Evolutionary conservation across 2,797 vertebrate genomes (phyloP), one percentile per base, ranked within the genome.

Genomic region (Momotus momota): DNA sequence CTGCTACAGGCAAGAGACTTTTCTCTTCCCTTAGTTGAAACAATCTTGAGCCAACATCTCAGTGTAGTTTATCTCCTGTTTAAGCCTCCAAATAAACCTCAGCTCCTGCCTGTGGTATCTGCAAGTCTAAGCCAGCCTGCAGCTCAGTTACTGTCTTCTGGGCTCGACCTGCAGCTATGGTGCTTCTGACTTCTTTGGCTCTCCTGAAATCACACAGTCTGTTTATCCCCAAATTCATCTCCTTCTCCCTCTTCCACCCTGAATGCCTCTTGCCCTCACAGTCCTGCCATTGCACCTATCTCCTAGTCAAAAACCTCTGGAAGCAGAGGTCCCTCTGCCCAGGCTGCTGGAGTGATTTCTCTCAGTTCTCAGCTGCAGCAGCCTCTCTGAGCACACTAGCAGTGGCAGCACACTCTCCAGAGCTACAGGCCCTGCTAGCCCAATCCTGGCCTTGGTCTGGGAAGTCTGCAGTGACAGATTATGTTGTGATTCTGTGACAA

Each of bases 341-440:
- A 8, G 25, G 48, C 48, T 84, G 65, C 29, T 54, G 61, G 41
- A 27, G 58, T 3, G 5, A 38, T 4, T 77, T 41, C 14, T 38
- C 43, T 40, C 0, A 0, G 58, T 14, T 55, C 60, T 41, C 33
- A 18, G 74, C 86, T 81, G 71, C 60, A 23, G 80, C 58, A 88
- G 51, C 15, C 77, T 92, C 65, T 49, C 26, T 6, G 18, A 8
- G 55, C 52, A 19, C 64, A 6, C 40, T 3, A 17, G 33, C 5
- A 2, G 48, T 1, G 8, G 74, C 84, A 73, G 66, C 62, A 40
- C 12, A 0, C 29, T 29, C 5, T 0, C 62, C 38, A 19, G 66
- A 70, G 89, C 88, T 66, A 58, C 41, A 23, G 77, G 81, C 74
- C 20, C 40, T 89, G 0, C 71, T 92, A 20, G 79, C 92, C 57